Percentiles rank a stretch among this genome's conserved stretches.
Evolutionary conservation across 1,140 invertebrate species (phyloP).

Genomic region (Octopus sinensis): DNA sequence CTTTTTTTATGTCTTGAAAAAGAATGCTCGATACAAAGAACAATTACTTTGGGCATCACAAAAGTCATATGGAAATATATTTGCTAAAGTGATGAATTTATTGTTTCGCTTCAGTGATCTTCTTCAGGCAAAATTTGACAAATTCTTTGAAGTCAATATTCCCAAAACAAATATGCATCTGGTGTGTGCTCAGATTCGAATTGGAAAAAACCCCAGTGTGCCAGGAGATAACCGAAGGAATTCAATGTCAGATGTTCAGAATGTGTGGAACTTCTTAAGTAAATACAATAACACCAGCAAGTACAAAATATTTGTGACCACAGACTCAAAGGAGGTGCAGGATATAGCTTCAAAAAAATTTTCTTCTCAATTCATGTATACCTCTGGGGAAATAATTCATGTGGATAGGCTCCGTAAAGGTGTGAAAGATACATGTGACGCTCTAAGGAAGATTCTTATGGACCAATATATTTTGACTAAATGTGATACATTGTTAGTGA

Average conservation of each 20-base stretch:
- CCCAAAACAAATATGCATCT: conserved; percentile 12
- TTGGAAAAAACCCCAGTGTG: conserved; percentile 30
- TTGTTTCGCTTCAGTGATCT: conserved; percentile 11
- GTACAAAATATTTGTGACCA: conserved; percentile 30
- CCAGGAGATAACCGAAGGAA: conserved; percentile 24
- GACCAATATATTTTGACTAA: conserved; percentile 33
- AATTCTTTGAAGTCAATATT: background rate
- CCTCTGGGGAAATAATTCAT: conserved; percentile 27
- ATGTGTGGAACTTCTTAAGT: conserved; percentile 26
- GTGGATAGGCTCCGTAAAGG: conserved; percentile 22
- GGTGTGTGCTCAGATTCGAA: conserved; percentile 33
- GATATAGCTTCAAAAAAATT: conserved; percentile 18
- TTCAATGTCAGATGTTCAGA: conserved; percentile 5
- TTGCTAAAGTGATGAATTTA: background rate
- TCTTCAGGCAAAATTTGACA: background rate
- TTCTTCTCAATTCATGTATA: conserved; percentile 18
- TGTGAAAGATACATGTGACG: conserved; percentile 18
- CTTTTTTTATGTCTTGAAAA: conserved; percentile 12
- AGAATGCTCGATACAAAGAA: conserved; percentile 14
- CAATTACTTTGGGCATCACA: conserved; percentile 17
- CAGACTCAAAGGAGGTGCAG: conserved; percentile 26
- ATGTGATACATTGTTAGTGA: too few relatives aligned
- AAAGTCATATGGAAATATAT: background rate
- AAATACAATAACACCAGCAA: conserved; percentile 14
- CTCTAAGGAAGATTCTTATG: conserved; percentile 26